phyloP scores from a whole-genome alignment of 1,140 invertebrate species.

The Formica exsecta region DNA sequence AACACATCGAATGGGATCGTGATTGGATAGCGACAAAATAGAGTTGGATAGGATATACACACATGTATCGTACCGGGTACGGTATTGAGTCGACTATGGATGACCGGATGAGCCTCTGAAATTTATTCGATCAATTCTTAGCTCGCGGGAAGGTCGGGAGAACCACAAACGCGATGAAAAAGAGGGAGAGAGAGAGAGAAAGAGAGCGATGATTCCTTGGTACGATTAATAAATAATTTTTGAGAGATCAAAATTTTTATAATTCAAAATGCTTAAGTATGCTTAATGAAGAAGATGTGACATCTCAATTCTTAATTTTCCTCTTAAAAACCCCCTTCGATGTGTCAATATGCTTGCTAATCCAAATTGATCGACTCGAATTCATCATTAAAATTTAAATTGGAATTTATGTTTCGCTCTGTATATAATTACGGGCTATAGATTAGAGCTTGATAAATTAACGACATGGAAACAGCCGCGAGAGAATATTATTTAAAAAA shows the following conservation, averaged over 20 bases:
- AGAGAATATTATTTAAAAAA: neutral
- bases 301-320: neutral
- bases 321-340: neutral
- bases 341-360: no score
- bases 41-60: slow-evolving; percentile 73
- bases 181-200: neutral
- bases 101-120: slow-evolving; percentile 69
- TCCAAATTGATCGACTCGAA: no score
- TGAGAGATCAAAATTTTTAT: neutral
- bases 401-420: no score
- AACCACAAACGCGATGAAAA: neutral
- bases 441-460: no score
- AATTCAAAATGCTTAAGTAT: neutral
- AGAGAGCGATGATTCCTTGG: slow-evolving; percentile 1
- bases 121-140: slow-evolving; percentile 78
- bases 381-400: no score
- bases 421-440: no score
- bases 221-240: neutral
- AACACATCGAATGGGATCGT: slow-evolving; percentile 71
- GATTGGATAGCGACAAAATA: slow-evolving; percentile 78
- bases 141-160: neutral
- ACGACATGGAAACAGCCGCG: no score
- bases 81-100: slow-evolving; percentile 63
- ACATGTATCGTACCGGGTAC: slow-evolving; percentile 12
- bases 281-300: neutral